Evolutionary conservation across 2,113 vertebrate genomes (phyloP).

Genomic region (Camelus dromedarius): DNA sequence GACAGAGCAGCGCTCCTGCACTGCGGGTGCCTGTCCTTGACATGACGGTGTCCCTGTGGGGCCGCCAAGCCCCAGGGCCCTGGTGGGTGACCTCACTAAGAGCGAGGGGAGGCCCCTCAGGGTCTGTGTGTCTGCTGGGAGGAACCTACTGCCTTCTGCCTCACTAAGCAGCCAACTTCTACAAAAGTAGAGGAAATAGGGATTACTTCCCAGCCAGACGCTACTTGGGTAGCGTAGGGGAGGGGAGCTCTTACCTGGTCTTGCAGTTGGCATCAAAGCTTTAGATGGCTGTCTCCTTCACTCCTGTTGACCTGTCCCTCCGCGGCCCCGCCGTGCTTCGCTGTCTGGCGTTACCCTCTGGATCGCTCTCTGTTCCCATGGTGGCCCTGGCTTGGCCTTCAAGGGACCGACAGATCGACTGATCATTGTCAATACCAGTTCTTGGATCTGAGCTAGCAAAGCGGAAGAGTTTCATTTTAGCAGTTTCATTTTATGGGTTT

Average conservation of each 20-base stretch:
- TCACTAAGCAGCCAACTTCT: neutral
- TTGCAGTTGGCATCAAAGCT: neutral
- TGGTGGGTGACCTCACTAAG: neutral
- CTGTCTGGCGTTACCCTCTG: slow-evolving; percentile 9
- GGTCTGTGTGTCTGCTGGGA: neutral
- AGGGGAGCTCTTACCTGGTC: neutral
- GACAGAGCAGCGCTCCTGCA: neutral
- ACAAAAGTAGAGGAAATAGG: neutral
- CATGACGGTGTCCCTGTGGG: neutral
- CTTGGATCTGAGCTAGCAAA: slow-evolving; percentile 25
- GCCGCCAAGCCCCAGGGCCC: neutral
- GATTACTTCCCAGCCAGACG: neutral
- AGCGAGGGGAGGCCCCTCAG: neutral
- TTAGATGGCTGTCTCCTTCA: neutral
- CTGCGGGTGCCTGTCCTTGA: neutral
- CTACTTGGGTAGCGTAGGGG: neutral
- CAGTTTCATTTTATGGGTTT: neutral
- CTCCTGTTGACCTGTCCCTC: neutral
- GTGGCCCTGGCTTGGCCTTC: neutral
- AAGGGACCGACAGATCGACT: slow-evolving; percentile 1
- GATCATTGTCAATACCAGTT: slow-evolving; percentile 4
- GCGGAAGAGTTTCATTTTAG: slow-evolving; percentile 44
- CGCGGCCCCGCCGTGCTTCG: neutral
- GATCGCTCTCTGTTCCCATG: slow-evolving; percentile 30
- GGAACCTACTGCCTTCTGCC: neutral